Evolutionary conservation across 1,140 invertebrate genomes (phyloP), one percentile per base, ranked within the genome.

Genomic region (Charaxes varanes): DNA sequence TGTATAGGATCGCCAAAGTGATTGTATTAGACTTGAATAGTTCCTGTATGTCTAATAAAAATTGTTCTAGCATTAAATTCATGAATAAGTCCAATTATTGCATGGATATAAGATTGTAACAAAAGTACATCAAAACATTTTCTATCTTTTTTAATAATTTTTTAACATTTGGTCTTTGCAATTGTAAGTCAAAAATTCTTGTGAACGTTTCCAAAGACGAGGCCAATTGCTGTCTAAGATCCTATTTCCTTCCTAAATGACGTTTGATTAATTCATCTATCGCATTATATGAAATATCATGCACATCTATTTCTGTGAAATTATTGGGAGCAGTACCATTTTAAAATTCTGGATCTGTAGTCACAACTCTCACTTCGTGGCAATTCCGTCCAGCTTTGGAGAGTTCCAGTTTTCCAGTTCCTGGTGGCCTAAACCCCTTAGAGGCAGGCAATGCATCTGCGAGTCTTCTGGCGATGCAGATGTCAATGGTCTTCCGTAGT

Each of bases 1-100:
- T 86, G 82, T 3, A 65, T 50, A 2, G 80, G 67, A 36, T 79
- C 84, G 11, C 86, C 87, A 2, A 82, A 47, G 0, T 41, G 19
- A 15, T 58, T 37, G 26, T 57, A 70, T 24, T 57, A 54, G 1
- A 36, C 15, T 10, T 31, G 10, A 1, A 42, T 17, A 1, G 42
- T 44, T 4, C 53, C 52, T 6, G 68, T 49, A 2, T 82, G 78
- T 31, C 65, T 74, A 0, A 85, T 34, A 16, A 53, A 43, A 13
- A 86, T 78, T 0, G 83, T 47, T 1, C 80, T 82, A 7, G 56
- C 72, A 14, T 80, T 62, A 26, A 77, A 76, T 17, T 59, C 32
- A 47, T 83, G 52, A 0, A 64, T 62, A 2, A 86, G 54, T 2
- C 54, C 73, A 7, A 65, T 31, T 15, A 50, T 33, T 3, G 43